phyloP scores from a whole-genome alignment of 2,113 vertebrate species.

The Riparia riparia region DNA sequence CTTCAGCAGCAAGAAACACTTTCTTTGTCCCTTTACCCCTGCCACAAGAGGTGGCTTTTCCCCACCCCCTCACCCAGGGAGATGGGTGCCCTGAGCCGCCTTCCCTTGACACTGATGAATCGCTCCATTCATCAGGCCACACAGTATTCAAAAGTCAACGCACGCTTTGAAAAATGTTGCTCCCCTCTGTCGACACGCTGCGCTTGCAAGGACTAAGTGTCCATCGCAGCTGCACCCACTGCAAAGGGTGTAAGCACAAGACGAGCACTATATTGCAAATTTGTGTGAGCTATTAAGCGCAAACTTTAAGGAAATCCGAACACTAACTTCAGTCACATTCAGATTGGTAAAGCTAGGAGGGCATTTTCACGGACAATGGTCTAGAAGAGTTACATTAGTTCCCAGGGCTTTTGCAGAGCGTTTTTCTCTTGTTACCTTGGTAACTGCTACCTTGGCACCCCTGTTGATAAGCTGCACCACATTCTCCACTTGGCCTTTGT shows the following conservation, averaged over 20 bases:
- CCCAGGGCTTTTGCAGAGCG: conserved; percentile 56
- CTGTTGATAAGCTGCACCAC: conserved; percentile 99
- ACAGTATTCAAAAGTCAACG: conserved; percentile 1
- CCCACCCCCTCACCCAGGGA: neutral
- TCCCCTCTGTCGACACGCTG: neutral
- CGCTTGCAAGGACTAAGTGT: neutral
- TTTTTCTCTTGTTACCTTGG: conserved; percentile 89
- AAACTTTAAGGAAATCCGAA: conserved; percentile 39
- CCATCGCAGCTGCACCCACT: neutral
- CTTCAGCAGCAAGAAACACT: neutral
- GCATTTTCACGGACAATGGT: conserved; percentile 50
- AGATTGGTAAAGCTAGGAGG: conserved; percentile 36
- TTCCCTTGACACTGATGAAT: neutral
- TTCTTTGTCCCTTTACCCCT: neutral
- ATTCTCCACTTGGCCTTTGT: conserved; percentile 97
- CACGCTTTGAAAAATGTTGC: neutral
- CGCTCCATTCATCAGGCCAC: neutral
- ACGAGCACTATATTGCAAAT: neutral
- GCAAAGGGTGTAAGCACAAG: neutral
- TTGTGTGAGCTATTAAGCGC: neutral
- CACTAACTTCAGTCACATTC: conserved; percentile 9
- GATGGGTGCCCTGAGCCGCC: neutral
- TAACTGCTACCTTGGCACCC: conserved; percentile 96
- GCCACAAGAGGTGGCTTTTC: neutral
- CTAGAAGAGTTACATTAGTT: conserved; percentile 52